Conservation (phyloP, 1,140 invertebrate species). For the Heterodera schachtii region DNA sequence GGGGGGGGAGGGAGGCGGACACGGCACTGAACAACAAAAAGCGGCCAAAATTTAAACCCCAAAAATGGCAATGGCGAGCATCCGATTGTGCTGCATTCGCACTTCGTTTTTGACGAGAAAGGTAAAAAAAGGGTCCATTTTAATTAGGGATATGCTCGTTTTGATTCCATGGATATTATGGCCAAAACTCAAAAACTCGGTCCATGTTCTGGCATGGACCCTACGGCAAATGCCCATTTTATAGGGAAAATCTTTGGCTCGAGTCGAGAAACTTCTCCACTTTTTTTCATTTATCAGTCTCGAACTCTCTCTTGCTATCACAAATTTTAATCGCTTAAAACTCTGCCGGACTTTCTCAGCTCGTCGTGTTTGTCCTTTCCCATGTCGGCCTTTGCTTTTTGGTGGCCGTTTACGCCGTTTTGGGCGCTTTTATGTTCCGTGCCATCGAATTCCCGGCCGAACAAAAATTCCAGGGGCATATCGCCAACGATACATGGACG, state of each 20-base stretch:
- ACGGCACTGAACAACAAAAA: not conserved
- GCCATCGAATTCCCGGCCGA: conserved; percentile 71
- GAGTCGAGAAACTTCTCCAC: no score
- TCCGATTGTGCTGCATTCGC: conserved; percentile 20
- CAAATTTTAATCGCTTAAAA: no score
- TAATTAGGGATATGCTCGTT: not conserved
- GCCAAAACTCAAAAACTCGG: no score
- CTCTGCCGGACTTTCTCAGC: conserved; percentile 9
- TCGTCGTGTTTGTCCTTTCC: conserved; percentile 60
- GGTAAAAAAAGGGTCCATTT: not conserved
- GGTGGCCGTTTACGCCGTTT: conserved; percentile 88
- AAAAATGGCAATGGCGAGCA: conserved; percentile 11
- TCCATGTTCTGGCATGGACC: no score
- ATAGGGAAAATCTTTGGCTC: no score
- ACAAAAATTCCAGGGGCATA: conserved; percentile 69
- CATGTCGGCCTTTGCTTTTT: conserved; percentile 88
- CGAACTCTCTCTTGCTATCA: no score
- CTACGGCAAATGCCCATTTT: no score
- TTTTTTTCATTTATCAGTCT: no score
- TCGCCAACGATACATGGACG: conserved; percentile 62
- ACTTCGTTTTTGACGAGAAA: conserved; percentile 25
- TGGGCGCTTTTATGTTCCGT: conserved; percentile 89
- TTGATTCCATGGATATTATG: not conserved
- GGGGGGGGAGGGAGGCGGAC: not conserved
- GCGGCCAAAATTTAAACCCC: not conserved